Percentiles rank a stretch among this genome's conserved stretches.
Evolutionary conservation across 2,797 vertebrate genomes (phyloP).

Genomic region (Pangasius larnaudii): DNA sequence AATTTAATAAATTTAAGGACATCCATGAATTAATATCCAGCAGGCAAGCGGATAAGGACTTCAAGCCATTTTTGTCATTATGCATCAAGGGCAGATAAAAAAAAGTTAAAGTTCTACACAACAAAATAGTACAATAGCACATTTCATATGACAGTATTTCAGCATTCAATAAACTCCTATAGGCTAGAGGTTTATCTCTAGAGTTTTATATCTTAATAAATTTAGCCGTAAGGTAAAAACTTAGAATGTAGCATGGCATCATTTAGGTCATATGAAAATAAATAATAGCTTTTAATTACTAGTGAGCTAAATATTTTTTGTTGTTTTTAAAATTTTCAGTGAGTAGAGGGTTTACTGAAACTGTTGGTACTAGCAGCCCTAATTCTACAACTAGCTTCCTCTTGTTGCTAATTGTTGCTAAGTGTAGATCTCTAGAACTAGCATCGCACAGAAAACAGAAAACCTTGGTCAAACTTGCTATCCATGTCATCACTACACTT

Average conservation of each 20-base stretch:
- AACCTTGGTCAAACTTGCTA: neutral
- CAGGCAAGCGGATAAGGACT: no score
- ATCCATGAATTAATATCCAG: no score
- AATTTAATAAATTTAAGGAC: no score
- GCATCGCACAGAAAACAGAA: neutral
- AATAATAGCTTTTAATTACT: no score
- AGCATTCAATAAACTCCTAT: neutral
- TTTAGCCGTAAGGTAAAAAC: neutral
- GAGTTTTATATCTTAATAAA: neutral
- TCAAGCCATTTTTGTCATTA: no score
- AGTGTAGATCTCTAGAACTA: neutral
- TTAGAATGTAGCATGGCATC: neutral
- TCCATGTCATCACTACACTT: neutral
- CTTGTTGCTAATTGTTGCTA: neutral
- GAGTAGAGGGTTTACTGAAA: no score
- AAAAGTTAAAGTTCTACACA: neutral
- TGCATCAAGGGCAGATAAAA: no score
- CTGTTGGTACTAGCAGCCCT: neutral
- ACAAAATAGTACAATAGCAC: neutral
- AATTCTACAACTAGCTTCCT: neutral
- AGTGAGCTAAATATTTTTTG: no score
- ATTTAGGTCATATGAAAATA: neutral
- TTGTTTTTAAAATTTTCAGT: no score
- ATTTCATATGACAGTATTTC: neutral
- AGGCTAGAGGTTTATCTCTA: neutral